phyloP scores from a whole-genome alignment of 2,113 vertebrate genomes.

The Cephalopholis sonnerati region DNA sequence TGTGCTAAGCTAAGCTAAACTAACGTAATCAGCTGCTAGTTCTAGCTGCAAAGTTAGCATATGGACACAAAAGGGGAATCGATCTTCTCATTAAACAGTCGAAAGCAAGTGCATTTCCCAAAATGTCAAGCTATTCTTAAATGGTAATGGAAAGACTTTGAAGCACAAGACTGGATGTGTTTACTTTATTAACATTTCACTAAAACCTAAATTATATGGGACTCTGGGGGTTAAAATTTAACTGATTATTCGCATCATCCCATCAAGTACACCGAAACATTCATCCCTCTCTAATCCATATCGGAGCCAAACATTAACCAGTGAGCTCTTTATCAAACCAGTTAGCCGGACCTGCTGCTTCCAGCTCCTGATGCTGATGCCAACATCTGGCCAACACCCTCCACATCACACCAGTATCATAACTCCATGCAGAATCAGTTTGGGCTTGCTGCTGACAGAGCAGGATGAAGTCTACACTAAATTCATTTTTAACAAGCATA shows the following conservation, averaged over 20 bases:
- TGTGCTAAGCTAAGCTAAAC: background rate
- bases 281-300: background rate
- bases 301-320: background rate
- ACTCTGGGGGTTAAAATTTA: background rate
- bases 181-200: background rate
- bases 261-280: background rate
- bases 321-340: background rate
- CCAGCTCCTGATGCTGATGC: background rate
- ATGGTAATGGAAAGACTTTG: background rate
- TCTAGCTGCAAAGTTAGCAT: background rate
- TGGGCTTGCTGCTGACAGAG: background rate
- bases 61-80: too few species aligned
- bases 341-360: conserved; percentile 20
- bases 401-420: background rate
- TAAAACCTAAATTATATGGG: background rate
- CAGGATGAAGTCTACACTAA: background rate
- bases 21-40: background rate
- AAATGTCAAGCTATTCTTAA: too few species aligned
- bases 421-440: background rate
- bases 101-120: too few species aligned
- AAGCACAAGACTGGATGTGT: too few species aligned
- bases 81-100: too few species aligned
- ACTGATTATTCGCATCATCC: background rate
- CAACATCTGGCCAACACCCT: background rate
- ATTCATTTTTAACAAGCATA: background rate